phyloP scores from a whole-genome alignment of 2,797 vertebrate genomes.

The Chelmon rostratus region DNA sequence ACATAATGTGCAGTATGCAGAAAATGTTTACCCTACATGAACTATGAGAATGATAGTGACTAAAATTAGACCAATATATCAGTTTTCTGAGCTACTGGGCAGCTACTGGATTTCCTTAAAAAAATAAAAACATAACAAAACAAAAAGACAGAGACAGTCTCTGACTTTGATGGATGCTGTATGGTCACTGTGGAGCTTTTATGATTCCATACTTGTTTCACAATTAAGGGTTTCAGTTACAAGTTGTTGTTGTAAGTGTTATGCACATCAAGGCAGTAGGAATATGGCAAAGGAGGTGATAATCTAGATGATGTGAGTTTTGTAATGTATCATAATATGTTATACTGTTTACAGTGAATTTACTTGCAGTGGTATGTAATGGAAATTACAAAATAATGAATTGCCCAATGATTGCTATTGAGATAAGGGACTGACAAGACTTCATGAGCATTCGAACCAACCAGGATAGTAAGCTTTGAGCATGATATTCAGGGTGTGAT shows the following conservation, averaged over 20 bases:
- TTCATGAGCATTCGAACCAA: neutral
- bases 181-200: neutral
- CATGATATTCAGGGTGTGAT: neutral
- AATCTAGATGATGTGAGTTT: neutral
- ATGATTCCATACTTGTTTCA: neutral
- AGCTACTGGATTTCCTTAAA: neutral
- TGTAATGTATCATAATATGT: no score
- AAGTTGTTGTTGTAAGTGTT: neutral
- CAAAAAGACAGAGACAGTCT: neutral
- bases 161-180: neutral
- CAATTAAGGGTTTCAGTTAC: neutral
- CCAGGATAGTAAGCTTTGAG: neutral
- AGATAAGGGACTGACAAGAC: neutral
- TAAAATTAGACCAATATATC: neutral
- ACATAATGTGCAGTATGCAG: neutral
- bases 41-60: neutral
- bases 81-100: neutral
- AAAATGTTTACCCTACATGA: neutral
- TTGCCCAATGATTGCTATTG: neutral
- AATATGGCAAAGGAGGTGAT: constrained; percentile 5
- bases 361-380: neutral
- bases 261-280: neutral
- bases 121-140: neutral
- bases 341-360: neutral
- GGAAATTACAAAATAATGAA: neutral